A percentile compares a stretch with the other conserved stretches of the same genome.
phyloP scores from a whole-genome alignment of 2,888 invertebrate species.

The Drosophila hamatofila region DNA sequence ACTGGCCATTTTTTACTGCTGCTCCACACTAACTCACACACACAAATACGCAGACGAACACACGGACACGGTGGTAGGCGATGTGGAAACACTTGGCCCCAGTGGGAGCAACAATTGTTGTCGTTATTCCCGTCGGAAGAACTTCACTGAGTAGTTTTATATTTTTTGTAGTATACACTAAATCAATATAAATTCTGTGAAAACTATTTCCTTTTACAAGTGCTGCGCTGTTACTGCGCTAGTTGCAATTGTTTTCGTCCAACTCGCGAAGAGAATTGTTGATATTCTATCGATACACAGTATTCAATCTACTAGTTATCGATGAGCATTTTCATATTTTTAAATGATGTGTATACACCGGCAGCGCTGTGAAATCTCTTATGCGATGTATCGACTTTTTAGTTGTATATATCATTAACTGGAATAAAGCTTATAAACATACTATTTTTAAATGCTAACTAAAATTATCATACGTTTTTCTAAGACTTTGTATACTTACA shows the following conservation, averaged over 20 bases:
- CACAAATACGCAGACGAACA: slow-evolving; percentile 25
- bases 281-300: slow-evolving; percentile 47
- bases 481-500: background rate
- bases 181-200: slow-evolving; percentile 50
- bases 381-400: slow-evolving; percentile 2
- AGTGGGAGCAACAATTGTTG: slow-evolving; percentile 50
- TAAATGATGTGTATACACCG: slow-evolving; percentile 28
- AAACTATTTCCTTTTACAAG: slow-evolving; percentile 26
- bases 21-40: slow-evolving; percentile 41
- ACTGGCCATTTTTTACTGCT: slow-evolving; percentile 55
- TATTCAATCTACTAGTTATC: background rate
- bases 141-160: slow-evolving; percentile 7
- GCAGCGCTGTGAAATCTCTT: background rate
- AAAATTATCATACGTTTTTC: rapidly evolving
- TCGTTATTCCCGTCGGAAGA: slow-evolving; percentile 22
- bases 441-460: background rate
- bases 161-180: slow-evolving; percentile 34
- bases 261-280: slow-evolving; percentile 52
- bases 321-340: slow-evolving; percentile 9
- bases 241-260: slow-evolving; percentile 57
- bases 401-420: background rate
- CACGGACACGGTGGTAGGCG: slow-evolving; percentile 20
- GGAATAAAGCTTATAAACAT: background rate
- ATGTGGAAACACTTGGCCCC: slow-evolving; percentile 48
- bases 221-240: slow-evolving; percentile 49